Base-by-base conservation (phyloP, 53 echinoderm and acorn worm species). In the Crossaster papposus region DNA sequence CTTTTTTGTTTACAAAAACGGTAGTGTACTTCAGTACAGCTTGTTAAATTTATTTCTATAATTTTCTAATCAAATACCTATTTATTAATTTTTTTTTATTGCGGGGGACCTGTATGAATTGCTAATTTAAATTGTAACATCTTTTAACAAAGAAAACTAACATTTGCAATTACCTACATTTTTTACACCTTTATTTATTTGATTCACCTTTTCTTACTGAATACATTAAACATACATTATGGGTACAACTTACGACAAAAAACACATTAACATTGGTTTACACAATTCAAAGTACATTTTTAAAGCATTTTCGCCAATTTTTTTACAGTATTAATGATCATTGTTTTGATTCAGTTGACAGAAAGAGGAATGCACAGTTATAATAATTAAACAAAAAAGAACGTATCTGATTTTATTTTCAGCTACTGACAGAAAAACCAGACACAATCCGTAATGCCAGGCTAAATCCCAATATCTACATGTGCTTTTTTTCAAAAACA, bases 141-240 rank as follows among this genome's bases (percentile, higher is more conserved):
- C 3, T 11, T 2, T 58, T n/a, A 14, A 58, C 15, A 18, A 15
- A 58, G 22, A 58, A 18, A 18, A 18, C 17, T 17, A 1, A 58
- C 58, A 20, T 14, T 58, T 17, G 17, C 58, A 68, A 28, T 6
- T 18, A 24, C 2, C 58, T 58, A 50, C 51, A n/a, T 79, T 80
- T 80, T 80, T 30, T 58, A 54, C 54, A 58, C 79, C 54, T 79
- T 79, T 79, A 51, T 51, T 50, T 51, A 51, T 58, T 58, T 11
- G 58, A 78, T 78, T 32, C 52, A 78, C 44, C 54, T 55, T 80
- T 80, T 2, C 38, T 78, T 80, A 54, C 80, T 80, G 80, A 80
- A 80, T 80, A 80, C 80, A 58, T 55, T 3, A 15, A 54, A 80
- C 80, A 80, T 55, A 55, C 58, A 80, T 12, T 80, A 55, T 28